Conservation (phyloP, 1,140 invertebrate genomes). For the Penaeus japonicus region DNA sequence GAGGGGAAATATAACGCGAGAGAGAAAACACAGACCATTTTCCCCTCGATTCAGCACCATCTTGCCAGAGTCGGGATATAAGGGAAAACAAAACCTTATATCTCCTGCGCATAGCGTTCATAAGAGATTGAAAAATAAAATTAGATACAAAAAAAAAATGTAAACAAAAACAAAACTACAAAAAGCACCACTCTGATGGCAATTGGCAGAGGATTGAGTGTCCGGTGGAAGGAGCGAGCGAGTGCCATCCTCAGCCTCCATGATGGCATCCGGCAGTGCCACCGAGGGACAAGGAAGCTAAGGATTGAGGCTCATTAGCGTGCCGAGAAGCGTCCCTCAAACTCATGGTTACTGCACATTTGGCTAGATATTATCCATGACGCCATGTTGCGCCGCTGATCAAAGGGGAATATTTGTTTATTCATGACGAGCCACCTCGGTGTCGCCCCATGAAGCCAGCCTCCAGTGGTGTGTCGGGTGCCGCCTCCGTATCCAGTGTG, state of each 20-base stretch:
- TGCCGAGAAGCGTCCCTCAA: neutral
- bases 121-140: no score
- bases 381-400: constrained; percentile 18
- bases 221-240: neutral
- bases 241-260: neutral
- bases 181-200: no score
- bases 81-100: no score
- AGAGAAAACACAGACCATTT: no score
- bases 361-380: constrained; percentile 11
- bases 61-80: no score
- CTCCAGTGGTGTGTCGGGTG: constrained; percentile 38
- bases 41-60: no score
- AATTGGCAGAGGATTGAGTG: no score
- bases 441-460: constrained; percentile 31
- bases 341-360: neutral
- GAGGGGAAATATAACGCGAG: no score
- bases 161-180: no score
- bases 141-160: no score
- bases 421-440: constrained; percentile 10
- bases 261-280: neutral
- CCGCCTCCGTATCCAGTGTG: constrained; percentile 41
- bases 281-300: neutral
- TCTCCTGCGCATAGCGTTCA: no score
- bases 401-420: constrained; percentile 38
- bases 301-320: no score